A percentile compares a stretch with the other conserved stretches of the same genome.
Evolutionary conservation across 37 sponge, comb jelly and placozoan species (phyloP).

Genomic region (Chondrosia reniformis): DNA sequence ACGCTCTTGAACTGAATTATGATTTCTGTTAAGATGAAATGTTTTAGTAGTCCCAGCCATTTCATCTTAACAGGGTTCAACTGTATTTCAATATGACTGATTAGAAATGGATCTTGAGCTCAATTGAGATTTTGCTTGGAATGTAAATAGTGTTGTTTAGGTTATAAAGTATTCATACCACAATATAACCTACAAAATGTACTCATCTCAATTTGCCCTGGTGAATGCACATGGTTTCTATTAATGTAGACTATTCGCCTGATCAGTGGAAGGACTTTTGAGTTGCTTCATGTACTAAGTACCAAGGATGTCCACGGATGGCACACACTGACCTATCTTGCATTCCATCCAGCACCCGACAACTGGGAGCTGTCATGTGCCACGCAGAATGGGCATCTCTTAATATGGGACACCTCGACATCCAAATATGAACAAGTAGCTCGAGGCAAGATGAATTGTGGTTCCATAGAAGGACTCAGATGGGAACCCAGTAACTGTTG

Average conservation of each 20-base stretch:
- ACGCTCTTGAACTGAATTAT: too few species aligned
- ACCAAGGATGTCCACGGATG: conserved; percentile 64
- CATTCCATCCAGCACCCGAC: conserved; percentile 15
- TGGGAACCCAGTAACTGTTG: conserved; percentile 3
- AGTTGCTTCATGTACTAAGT: conserved; percentile 28
- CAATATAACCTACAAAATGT: too few species aligned
- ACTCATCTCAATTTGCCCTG: not conserved
- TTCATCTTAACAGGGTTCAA: too few species aligned
- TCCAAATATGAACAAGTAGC: conserved; percentile 6
- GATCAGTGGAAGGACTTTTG: conserved; percentile 19
- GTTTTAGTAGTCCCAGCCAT: too few species aligned
- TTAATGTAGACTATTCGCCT: not conserved
- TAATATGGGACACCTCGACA: conserved; percentile 36
- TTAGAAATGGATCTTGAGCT: too few species aligned
- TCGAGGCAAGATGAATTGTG: conserved; percentile 45
- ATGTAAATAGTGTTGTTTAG: too few species aligned
- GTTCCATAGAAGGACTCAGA: conserved; percentile 61
- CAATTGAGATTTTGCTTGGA: too few species aligned
- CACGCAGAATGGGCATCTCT: conserved; percentile 65
- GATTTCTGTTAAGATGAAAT: too few species aligned
- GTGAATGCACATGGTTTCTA: not conserved
- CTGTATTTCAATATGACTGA: too few species aligned
- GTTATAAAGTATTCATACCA: too few species aligned
- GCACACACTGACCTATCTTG: conserved; percentile 69
- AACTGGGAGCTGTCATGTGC: conserved; percentile 22